A percentile compares a stretch with the other conserved stretches of the same genome.
Conservation (phyloP, 2,113 vertebrate genomes). For the Sphaerodactylus townsendi region DNA sequence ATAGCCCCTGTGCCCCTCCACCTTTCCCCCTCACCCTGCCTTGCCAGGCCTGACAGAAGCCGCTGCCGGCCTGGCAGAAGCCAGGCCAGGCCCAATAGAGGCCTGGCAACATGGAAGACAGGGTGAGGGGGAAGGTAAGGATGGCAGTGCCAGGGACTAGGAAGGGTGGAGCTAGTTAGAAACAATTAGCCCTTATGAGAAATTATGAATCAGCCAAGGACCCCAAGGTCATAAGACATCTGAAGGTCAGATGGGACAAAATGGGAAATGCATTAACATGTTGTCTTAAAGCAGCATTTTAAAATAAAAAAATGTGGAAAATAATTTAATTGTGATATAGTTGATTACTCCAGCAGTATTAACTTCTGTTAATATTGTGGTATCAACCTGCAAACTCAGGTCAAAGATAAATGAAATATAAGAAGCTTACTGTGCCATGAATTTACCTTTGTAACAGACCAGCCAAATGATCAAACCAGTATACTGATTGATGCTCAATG, state of each 20-base stretch:
- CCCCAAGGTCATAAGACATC: constrained; percentile 72
- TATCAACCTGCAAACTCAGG: neutral
- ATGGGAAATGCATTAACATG: constrained; percentile 14
- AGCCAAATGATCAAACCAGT: neutral
- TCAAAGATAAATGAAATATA: neutral
- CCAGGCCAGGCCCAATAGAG: too few species aligned
- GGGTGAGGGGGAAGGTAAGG: too few species aligned
- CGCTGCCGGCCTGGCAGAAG: too few species aligned
- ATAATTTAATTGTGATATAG: neutral
- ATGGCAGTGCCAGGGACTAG: constrained; percentile 29
- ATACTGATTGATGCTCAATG: neutral
- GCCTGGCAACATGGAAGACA: too few species aligned
- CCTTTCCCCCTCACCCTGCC: too few species aligned
- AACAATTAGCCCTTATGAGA: constrained; percentile 61
- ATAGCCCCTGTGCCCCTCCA: too few species aligned
- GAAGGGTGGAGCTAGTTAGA: constrained; percentile 57
- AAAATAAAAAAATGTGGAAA: neutral
- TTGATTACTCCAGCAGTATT: neutral
- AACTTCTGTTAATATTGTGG: neutral
- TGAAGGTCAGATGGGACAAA: constrained; percentile 52
- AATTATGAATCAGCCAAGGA: constrained; percentile 35
- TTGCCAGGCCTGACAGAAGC: too few species aligned
- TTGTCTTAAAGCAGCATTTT: constrained; percentile 35
- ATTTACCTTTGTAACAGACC: neutral
- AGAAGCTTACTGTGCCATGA: neutral